Conservation (phyloP, 2,888 invertebrate genomes). For the Pterostichus niger region DNA sequence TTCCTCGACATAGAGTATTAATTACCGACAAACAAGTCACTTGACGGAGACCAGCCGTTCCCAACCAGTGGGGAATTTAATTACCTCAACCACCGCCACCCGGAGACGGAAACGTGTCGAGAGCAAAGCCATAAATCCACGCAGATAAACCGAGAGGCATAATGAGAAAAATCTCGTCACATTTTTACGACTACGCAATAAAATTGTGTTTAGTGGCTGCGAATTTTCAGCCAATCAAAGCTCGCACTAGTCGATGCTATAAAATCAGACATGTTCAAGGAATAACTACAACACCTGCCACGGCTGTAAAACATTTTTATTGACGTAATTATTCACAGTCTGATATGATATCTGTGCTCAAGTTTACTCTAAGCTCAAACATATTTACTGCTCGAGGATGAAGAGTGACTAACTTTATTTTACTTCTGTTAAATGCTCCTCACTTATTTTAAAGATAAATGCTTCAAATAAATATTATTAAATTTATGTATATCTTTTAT, state of each 20-base stretch:
- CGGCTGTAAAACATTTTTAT: neutral
- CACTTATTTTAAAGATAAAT: no score
- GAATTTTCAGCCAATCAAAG: constrained; percentile 63
- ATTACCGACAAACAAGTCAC: constrained; percentile 1
- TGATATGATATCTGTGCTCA: no score
- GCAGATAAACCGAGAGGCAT: constrained; percentile 58
- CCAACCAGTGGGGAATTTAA: constrained; percentile 24
- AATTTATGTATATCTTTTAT: no score
- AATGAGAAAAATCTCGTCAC: constrained; percentile 64
- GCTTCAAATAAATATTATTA: no score
- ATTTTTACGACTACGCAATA: constrained; percentile 58
- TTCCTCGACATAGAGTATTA: neutral
- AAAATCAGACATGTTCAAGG: constrained; percentile 28
- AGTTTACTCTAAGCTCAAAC: no score
- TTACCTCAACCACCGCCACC: neutral
- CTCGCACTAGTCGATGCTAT: constrained; percentile 36
- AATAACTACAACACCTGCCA: constrained; percentile 45
- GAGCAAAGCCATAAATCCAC: constrained; percentile 29
- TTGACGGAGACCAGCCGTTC: neutral
- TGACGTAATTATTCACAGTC: constrained; percentile 9
- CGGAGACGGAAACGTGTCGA: constrained; percentile 7
- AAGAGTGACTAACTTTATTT: no score
- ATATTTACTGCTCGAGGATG: no score
- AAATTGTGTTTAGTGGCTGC: constrained; percentile 64
- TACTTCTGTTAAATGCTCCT: no score